Percentiles rank a stretch among this genome's conserved stretches.
phyloP scores from a whole-genome alignment of 2,797 vertebrate genomes.

The Gadopsis bispinosus region DNA sequence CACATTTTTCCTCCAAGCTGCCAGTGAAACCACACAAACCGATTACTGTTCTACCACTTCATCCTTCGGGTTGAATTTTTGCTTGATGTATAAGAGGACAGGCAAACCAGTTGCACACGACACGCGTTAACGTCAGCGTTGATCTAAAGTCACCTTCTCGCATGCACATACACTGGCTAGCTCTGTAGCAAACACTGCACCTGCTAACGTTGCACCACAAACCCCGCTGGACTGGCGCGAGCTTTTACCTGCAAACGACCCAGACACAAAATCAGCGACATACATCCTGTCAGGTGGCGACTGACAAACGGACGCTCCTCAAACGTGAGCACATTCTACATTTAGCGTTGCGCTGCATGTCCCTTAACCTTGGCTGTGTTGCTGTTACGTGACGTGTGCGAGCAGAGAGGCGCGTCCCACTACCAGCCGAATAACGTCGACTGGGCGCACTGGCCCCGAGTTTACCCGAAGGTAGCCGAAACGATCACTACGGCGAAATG shows the following conservation, averaged over 20 bases:
- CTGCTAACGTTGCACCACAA: background rate
- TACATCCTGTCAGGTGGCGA: constrained; percentile 68
- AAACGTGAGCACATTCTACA: constrained; percentile 16
- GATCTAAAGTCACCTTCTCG: background rate
- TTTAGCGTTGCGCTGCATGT: background rate
- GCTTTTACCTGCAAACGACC: constrained; percentile 80
- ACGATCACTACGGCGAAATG: rapidly evolving
- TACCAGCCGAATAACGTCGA: background rate
- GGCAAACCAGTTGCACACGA: background rate
- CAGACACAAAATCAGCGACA: constrained; percentile 79
- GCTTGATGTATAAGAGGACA: background rate
- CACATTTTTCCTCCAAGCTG: too few relatives aligned
- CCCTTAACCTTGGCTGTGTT: constrained; percentile 58
- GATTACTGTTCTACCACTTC: background rate
- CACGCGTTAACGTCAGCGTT: background rate
- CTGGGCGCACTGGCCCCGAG: constrained; percentile 11
- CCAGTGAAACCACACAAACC: too few relatives aligned
- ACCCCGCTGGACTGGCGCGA: background rate
- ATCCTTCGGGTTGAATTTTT: too few relatives aligned
- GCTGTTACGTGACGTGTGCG: constrained; percentile 33
- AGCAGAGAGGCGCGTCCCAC: background rate
- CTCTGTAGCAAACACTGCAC: background rate
- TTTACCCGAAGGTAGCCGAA: constrained; percentile 40
- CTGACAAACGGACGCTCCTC: background rate
- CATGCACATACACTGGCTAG: constrained; percentile 20